Evolutionary conservation across 2,888 invertebrate species (phyloP).

Genomic region (Sycophila texana): DNA sequence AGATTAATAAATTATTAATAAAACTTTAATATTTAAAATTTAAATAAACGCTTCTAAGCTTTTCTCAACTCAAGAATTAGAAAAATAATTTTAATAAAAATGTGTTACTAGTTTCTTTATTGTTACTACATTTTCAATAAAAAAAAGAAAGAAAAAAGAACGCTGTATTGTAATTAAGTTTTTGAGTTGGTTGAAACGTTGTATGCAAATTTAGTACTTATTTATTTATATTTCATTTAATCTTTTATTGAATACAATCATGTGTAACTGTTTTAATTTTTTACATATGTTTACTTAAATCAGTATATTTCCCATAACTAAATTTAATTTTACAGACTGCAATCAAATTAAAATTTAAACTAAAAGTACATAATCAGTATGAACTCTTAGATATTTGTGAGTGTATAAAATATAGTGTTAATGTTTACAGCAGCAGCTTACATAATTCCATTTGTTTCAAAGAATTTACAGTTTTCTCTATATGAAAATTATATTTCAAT

Average conservation of each 20-base stretch:
- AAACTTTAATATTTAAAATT: conserved; percentile 47
- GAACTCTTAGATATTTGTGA: conserved; percentile 14
- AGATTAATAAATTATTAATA: conserved; percentile 41
- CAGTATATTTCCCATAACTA: conserved; percentile 6
- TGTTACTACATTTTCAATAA: conserved; percentile 46
- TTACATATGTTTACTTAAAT: background rate
- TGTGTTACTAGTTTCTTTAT: conserved; percentile 52
- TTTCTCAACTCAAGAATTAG: conserved; percentile 9
- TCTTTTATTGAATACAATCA: background rate
- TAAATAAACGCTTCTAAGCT: conserved; percentile 31
- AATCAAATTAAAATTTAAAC: conserved; percentile 35
- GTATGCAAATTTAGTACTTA: conserved; percentile 1
- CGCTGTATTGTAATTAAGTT: conserved; percentile 6
- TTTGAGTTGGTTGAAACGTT: background rate
- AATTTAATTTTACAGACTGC: conserved; percentile 28
- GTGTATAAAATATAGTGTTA: conserved; percentile 53
- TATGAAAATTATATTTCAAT: too few species aligned
- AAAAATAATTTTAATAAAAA: conserved; percentile 55
- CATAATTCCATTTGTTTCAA: conserved; percentile 42
- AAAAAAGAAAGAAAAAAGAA: conserved; percentile 40
- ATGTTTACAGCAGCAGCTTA: conserved; percentile 53
- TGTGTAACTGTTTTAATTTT: conserved; percentile 1
- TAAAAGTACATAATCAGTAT: conserved; percentile 49
- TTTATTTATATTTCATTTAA: conserved; percentile 17
- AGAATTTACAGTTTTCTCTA: conserved; percentile 43